Evolutionary conservation across 2,113 vertebrate species (phyloP).

Genomic region (Hiodon alosoides): DNA sequence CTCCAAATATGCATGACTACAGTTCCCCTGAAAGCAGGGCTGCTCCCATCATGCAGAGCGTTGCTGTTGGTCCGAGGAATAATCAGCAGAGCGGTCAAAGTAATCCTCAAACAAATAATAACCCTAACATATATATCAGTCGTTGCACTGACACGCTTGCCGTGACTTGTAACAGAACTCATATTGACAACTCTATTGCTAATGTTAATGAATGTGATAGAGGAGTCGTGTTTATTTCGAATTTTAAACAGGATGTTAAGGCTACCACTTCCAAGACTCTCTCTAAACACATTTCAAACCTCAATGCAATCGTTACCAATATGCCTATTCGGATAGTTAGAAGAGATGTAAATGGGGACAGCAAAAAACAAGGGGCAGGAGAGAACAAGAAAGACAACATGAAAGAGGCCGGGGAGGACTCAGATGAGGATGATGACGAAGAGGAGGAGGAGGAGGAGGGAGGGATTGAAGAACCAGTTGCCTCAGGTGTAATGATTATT

Average conservation of each 20-base stretch:
- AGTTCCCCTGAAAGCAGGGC: neutral
- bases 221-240: no score
- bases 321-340: no score
- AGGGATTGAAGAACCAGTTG: conserved; percentile 21
- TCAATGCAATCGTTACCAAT: no score
- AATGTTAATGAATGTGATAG: no score
- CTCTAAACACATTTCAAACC: no score
- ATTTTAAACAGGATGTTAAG: no score
- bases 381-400: conserved; percentile 21
- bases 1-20: neutral
- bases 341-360: neutral
- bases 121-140: neutral
- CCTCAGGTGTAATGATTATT: conserved; percentile 5
- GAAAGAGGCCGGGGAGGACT: conserved; percentile 39
- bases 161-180: no score
- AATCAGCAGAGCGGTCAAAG: neutral
- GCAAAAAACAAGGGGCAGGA: neutral
- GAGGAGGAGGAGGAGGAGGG: conserved; percentile 32
- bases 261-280: no score
- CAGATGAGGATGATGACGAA: conserved; percentile 33
- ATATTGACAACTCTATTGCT: no score
- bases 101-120: neutral
- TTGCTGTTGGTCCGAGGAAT: neutral
- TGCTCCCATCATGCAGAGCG: no score
- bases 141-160: neutral